Base-by-base conservation (phyloP, 1,140 invertebrate genomes). In the Spodoptera frugiperda region DNA sequence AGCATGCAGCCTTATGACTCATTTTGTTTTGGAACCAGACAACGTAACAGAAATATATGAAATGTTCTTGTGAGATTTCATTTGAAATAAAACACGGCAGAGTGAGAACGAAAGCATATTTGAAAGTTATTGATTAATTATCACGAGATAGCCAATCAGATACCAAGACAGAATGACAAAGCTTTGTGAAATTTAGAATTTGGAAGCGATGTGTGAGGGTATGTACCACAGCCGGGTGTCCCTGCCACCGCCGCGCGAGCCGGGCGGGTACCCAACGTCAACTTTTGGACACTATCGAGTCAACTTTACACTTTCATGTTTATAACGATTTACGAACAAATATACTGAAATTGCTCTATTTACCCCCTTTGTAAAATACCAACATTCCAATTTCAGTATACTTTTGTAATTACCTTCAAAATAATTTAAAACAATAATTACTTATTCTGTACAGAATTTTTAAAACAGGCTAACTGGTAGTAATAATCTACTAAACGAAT, bases 141-240 rank as follows among this genome's bases (percentile, higher is more conserved):
- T 76, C 76, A 77, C 77, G 74, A 25, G 25, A 67, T 68, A 84
- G 84, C 84, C 82, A 85, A 85, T 83, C 51, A 65, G 54, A 73
- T 46, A 77, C 48, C 76, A 73, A 21, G 53, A 70, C 55, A 76
- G 75, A 82, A 78, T 81, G 77, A 57, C 19, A 61, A 39, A 78
- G 78, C 76, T 70, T 57, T 54, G 70, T 59, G 75, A 39, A 82
- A 86, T 86, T 86, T 86, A 39, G 84, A 86, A 86, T 86, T 86
- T 82, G 84, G 74, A 77, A 79, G 78, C 75, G 51, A 44, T 44
- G 54, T 33, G 71, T 81, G 79, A 70, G 76, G 73, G 53, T 17
- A 67, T 57, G 21, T 63, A 25, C n/a, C 68, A 49, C 9, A n/a
- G 46, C 30, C 51, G 51, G 33, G 15, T 59, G 53, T 17, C 15